phyloP scores from a whole-genome alignment of 2,797 vertebrate species.

The Propithecus perrieri region DNA sequence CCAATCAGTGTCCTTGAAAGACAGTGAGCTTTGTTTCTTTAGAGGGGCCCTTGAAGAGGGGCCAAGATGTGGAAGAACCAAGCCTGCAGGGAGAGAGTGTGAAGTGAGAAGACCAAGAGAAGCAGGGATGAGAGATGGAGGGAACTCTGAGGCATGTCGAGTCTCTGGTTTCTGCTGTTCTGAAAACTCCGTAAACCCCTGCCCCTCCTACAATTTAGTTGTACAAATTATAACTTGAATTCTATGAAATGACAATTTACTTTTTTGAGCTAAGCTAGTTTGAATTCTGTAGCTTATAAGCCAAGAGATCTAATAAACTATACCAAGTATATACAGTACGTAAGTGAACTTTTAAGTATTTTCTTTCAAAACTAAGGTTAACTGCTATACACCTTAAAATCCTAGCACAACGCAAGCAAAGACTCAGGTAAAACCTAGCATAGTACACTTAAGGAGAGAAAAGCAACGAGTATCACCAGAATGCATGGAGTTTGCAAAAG shows the following conservation, averaged over 20 bases:
- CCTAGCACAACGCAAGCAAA: not conserved
- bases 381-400: not conserved
- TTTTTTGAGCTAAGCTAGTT: not conserved
- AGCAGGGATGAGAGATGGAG: too few relatives aligned
- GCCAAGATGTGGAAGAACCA: not conserved
- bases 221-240: not conserved
- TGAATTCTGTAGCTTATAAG: not conserved
- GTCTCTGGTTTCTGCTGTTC: not conserved
- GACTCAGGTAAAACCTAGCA: not conserved
- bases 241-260: not conserved
- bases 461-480: not conserved
- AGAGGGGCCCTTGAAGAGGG: not conserved
- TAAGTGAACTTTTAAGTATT: not conserved
- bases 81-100: not conserved
- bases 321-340: not conserved
- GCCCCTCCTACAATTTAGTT: not conserved
- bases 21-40: not conserved
- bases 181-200: not conserved
- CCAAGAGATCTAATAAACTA: not conserved
- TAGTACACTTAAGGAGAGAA: not conserved
- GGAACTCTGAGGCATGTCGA: too few relatives aligned
- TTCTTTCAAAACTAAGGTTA: not conserved
- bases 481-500: not conserved
- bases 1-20: not conserved
- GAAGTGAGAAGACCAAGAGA: not conserved